These are phyloP conservation scores for Hapalemur alaotrensis DNA, from an alignment of 2,797 vertebrate genomes.

Conservation along the genomic window DNA sequence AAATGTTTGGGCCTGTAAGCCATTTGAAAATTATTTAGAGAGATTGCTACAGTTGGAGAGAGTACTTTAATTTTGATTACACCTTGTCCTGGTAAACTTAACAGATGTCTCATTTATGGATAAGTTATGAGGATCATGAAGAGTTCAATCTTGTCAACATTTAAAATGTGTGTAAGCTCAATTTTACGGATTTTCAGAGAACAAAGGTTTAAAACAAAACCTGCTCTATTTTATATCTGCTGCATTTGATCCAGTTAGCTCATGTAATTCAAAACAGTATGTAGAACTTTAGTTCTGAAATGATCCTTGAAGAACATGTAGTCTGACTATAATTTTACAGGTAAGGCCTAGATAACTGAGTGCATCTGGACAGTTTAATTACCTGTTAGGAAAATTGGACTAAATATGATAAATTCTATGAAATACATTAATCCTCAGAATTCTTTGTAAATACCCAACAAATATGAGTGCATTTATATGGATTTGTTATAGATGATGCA, in stretches of 20 bases:
- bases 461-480: neutral
- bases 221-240: slow-evolving; percentile 13
- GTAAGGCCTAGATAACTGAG: neutral
- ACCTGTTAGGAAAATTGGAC: neutral
- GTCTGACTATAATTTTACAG: neutral
- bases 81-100: neutral
- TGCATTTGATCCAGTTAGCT: neutral
- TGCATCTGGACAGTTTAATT: neutral
- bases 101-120: neutral
- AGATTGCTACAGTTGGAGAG: neutral
- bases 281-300: neutral
- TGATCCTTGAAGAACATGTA: neutral
- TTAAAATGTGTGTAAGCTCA: neutral
- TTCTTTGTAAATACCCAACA: slow-evolving; percentile 11
- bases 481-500: neutral
- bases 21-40: neutral
- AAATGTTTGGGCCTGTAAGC: neutral
- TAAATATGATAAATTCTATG: slow-evolving; percentile 2
- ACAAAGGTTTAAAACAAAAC: slow-evolving; percentile 7
- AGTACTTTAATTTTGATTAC: neutral
- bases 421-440: slow-evolving; percentile 22
- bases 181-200: slow-evolving; percentile 26
- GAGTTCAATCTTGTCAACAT: neutral
- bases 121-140: neutral
- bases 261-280: neutral